Evolutionary conservation across 2,797 vertebrate genomes (phyloP), one percentile per base, ranked within the genome.

Genomic region (Lepus townsendii): DNA sequence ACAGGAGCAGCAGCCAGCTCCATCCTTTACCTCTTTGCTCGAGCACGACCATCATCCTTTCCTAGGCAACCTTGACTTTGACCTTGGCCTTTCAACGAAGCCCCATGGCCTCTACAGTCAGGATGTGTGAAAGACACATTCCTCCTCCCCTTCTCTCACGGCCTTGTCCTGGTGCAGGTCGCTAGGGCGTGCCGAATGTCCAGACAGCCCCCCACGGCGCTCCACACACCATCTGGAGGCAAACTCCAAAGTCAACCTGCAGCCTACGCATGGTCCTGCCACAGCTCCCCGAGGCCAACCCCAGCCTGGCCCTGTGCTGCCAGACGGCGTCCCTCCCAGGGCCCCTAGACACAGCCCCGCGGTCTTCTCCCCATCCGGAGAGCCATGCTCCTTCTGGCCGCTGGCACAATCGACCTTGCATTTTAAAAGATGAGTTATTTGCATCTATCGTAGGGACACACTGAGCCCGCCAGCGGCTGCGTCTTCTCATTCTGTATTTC

Each of bases 391-490:
- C 5, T 66, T 38, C 63, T 71, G 50, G 32, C 30, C 71, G 22
- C 24, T 4, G 17, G 16, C 26, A 30, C 6, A n/a, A 6, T 2
- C 52, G 32, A 5, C 16, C 60, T 62, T 65, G 24, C 16, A 12
- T 32, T n/a, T 85, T 54, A 22, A 60, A 78, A 52, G n/a, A n/a
- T 35, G 62, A 52, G 2, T 2, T 11, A 3, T 75, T 63, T 35
- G 1, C 1, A n/a, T 3, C 20, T 1, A 4, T 20, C 4, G 13
- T 4, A 7, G 7, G 7, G 5, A 20, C 27, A 4, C 0, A 2
- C 20, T 5, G 5, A 35, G 8, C 2, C 11, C 8, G 0, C 4
- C 1, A 0, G 8, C 52, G 26, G 0, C 24, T 35, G 22, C 5
- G 0, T 38, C 47, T 27, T 27, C 72, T 4, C 12, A 4, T 17